Evolutionary conservation across 2,113 vertebrate species (phyloP).

Genomic region (Alethe diademata): DNA sequence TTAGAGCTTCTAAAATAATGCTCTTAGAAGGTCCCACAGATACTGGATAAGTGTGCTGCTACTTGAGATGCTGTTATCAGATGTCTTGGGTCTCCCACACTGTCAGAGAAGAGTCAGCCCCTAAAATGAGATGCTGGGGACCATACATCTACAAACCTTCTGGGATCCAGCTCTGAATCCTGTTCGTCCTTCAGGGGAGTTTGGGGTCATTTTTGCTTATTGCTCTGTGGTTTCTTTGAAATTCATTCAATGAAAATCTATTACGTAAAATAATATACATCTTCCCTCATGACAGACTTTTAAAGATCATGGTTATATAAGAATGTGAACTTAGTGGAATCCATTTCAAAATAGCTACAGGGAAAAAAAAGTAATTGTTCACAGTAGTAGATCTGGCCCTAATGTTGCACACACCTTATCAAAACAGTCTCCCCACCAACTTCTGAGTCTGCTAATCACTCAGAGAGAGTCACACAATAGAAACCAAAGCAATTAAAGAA

Average conservation of each 20-base stretch:
- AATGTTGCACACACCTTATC: not conserved
- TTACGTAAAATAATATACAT: not conserved
- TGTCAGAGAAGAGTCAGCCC: not conserved
- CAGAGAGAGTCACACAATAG: not conserved
- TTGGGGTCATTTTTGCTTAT: not conserved
- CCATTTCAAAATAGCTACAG: not conserved
- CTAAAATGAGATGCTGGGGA: not conserved
- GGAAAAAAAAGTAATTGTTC: not conserved
- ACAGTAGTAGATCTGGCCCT: not conserved
- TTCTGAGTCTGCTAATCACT: not conserved
- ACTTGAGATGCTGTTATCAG: not conserved
- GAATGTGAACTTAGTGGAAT: not conserved
- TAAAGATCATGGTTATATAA: not conserved
- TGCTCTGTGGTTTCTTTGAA: not conserved
- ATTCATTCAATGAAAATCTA: not conserved
- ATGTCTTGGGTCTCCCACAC: not conserved
- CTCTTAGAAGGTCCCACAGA: not conserved
- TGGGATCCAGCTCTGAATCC: not conserved
- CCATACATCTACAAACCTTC: not conserved
- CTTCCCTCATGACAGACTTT: not conserved
- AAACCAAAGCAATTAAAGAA: not conserved
- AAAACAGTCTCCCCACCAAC: not conserved
- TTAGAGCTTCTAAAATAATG: not conserved
- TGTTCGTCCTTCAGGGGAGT: not conserved
- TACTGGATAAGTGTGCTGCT: not conserved